Evolutionary conservation across 2,797 vertebrate genomes (phyloP), one percentile per base, ranked within the genome.

Genomic region (Sebastes oblongus): DNA sequence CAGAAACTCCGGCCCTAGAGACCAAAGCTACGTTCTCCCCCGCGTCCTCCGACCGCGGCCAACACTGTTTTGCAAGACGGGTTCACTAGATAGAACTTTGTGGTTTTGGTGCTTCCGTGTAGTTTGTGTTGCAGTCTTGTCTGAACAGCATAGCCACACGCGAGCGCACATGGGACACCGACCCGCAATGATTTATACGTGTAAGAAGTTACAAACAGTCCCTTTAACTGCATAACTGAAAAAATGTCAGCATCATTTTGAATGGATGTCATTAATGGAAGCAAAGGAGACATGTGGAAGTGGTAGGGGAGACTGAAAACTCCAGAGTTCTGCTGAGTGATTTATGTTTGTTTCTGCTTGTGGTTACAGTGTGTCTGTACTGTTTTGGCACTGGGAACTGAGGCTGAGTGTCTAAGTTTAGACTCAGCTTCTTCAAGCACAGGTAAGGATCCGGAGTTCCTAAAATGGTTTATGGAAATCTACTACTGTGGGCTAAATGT

Each of bases 181-280:
- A 46, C 42, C 42, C 3, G 0, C 6, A 46, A 46, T 46, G 14
- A 42, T 42, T 42, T 42, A 42, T 42, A 42, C 0, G 42, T 46
- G 14, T 46, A 46, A 46, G 0, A 46, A 46, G 42, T 46, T 46
- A 46, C 42, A 46, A 46, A 18, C 2, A 46, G 42, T 46, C 42
- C 14, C 14, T 46, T 46, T 46, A 58, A 22, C 24, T 69, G 11
- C 6, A 8, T 11, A 16, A 39, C 27, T 66, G 46, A 56, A 46
- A 54, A 39, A 64, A 1, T 50, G 0, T 18, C 16, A 0, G 20
- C 16, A 8, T 27, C 11, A 25, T 64, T 77, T 50, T 34, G 11
- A 80, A 71, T 68, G 8, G 70, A 78, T 78, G 54, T 25, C 72
- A 69, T 76, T 65, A 39, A 55, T 34, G 24, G 66, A 70, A 52